phyloP scores from a whole-genome alignment of 2,113 vertebrate genomes.

The Tragulus kanchil region DNA sequence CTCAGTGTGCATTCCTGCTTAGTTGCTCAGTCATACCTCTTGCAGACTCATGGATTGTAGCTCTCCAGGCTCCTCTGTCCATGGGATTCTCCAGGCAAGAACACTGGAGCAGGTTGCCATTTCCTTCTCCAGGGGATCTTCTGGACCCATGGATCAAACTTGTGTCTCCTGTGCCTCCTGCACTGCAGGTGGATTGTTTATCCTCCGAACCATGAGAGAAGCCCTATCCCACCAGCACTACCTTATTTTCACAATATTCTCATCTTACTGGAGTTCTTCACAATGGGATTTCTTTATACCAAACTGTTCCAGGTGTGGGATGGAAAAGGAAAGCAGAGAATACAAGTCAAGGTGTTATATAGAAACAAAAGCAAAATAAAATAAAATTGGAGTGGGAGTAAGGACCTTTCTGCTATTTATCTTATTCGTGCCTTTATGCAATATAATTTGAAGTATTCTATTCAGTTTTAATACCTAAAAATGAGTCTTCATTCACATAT shows the following conservation, averaged over 20 bases:
- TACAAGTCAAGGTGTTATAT: not conserved
- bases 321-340: not conserved
- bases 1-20: not conserved
- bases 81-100: not conserved
- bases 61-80: not conserved
- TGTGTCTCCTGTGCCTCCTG: not conserved
- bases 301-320: not conserved
- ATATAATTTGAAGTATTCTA: not conserved
- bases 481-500: not conserved
- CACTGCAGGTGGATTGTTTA: not conserved
- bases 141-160: not conserved
- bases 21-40: not conserved
- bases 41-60: not conserved
- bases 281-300: not conserved
- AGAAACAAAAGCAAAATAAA: constrained; percentile 2
- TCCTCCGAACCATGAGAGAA: not conserved
- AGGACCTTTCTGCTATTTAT: not conserved
- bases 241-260: not conserved
- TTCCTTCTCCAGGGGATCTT: not conserved
- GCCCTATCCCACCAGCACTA: not conserved
- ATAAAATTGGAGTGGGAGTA: not conserved
- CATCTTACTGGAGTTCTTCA: not conserved
- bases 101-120: not conserved
- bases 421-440: not conserved
- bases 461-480: constrained; percentile 32